Evolutionary conservation across 2,797 vertebrate species (phyloP).

Genomic region (Tokudaia muenninki): DNA sequence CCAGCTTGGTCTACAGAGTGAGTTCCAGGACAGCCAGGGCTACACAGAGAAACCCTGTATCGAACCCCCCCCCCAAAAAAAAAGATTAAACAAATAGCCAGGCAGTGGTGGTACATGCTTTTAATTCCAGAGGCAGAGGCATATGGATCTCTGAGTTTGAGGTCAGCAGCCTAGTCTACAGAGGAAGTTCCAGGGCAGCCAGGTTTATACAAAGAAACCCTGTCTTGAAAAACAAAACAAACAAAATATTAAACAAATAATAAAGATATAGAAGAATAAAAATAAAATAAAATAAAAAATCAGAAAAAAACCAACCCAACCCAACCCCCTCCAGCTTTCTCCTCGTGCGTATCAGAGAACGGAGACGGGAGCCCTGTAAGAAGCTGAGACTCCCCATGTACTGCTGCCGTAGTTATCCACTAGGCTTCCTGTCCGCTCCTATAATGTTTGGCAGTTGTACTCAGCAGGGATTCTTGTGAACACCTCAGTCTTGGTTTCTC

Average conservation of each 20-base stretch:
- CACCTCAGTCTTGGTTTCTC: not conserved
- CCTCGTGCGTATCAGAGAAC: not conserved
- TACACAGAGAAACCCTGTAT: not conserved
- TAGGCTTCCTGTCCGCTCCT: not conserved
- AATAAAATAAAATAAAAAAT: not conserved
- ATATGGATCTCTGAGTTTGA: not conserved
- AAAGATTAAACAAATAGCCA: not conserved
- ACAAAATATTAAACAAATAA: not conserved
- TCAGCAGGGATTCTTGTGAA: constrained; percentile 11
- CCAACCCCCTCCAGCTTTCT: not conserved
- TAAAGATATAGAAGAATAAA: not conserved
- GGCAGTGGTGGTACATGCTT: not conserved
- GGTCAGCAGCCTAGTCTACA: not conserved
- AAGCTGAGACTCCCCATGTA: not conserved
- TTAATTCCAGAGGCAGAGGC: not conserved
- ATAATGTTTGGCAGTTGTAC: not conserved
- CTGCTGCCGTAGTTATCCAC: not conserved
- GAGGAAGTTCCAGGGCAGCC: not conserved
- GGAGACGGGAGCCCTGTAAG: not conserved
- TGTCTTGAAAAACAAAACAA: not conserved
- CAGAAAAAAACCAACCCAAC: too few species aligned
- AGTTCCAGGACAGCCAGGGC: not conserved
- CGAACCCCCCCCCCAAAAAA: too few species aligned
- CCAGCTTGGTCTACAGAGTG: not conserved
- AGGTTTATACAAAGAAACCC: not conserved